A percentile compares a stretch with the other conserved stretches of the same genome.
These are phyloP conservation scores for Enteromius thamalakanensis DNA, from an alignment of 2,797 vertebrate species.

Conservation along the genomic window DNA sequence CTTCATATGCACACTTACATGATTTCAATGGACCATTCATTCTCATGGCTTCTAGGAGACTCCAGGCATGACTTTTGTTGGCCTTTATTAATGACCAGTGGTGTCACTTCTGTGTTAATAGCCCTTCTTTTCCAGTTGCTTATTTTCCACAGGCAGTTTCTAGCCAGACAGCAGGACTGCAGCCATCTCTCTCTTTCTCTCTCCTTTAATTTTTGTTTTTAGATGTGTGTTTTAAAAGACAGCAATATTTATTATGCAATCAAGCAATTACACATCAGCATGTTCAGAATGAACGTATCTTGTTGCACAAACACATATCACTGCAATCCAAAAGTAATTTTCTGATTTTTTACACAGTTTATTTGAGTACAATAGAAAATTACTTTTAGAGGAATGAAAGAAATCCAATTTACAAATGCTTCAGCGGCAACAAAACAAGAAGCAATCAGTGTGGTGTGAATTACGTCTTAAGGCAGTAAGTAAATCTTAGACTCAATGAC, in stretches of 20 bases:
- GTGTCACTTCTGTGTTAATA: not conserved
- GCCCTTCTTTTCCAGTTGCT: not conserved
- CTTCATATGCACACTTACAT: not conserved
- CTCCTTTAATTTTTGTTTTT: not conserved
- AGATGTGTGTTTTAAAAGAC: not conserved
- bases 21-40: not conserved
- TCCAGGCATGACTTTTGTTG: not conserved
- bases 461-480: slow-evolving; percentile 2
- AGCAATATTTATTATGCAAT: not conserved
- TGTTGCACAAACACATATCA: not conserved
- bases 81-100: not conserved
- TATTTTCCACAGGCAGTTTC: not conserved
- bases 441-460: slow-evolving; percentile 18
- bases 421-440: not conserved
- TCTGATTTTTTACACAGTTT: not conserved
- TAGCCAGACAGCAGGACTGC: not conserved
- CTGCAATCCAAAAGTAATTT: not conserved
- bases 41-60: not conserved
- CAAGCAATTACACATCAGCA: not conserved
- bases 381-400: not conserved
- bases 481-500: slow-evolving; percentile 16
- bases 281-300: not conserved
- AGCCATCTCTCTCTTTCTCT: not conserved
- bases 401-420: slow-evolving; percentile 22
- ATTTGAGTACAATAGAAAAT: slow-evolving; percentile 8